Conservation (phyloP, 2,797 vertebrate species). For the Hipposideros larvatus region DNA sequence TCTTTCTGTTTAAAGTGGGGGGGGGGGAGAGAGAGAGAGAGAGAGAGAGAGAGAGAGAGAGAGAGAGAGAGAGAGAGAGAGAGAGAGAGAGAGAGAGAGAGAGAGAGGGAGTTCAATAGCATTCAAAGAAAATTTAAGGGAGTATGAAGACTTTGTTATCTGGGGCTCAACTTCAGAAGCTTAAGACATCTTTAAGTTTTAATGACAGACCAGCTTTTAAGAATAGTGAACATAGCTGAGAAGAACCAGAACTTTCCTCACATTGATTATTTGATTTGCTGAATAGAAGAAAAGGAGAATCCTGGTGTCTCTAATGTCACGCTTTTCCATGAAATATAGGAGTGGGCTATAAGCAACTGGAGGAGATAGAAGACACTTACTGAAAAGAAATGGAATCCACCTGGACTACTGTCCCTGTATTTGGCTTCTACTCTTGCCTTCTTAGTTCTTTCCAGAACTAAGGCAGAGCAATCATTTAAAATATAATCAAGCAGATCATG, state of each 20-base stretch:
- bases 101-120: background rate
- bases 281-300: background rate
- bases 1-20: background rate
- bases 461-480: background rate
- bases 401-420: too few relatives aligned
- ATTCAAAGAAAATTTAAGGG: background rate
- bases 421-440: background rate
- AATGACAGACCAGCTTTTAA: background rate
- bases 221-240: background rate
- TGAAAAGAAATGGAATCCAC: background rate
- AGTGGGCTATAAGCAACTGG: background rate
- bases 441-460: background rate
- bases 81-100: too few relatives aligned
- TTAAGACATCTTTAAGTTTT: conserved; percentile 27
- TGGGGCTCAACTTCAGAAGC: background rate
- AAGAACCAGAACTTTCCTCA: background rate
- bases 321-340: background rate
- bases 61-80: too few relatives aligned
- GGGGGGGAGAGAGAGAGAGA: too few relatives aligned
- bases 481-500: background rate
- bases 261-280: background rate
- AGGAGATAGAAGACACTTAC: background rate
- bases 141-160: background rate
- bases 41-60: too few relatives aligned
- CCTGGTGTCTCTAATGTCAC: background rate